A percentile compares a stretch with the other conserved stretches of the same genome.
Conservation (phyloP, 2,797 vertebrate species). For the Cheirogaleus major region DNA sequence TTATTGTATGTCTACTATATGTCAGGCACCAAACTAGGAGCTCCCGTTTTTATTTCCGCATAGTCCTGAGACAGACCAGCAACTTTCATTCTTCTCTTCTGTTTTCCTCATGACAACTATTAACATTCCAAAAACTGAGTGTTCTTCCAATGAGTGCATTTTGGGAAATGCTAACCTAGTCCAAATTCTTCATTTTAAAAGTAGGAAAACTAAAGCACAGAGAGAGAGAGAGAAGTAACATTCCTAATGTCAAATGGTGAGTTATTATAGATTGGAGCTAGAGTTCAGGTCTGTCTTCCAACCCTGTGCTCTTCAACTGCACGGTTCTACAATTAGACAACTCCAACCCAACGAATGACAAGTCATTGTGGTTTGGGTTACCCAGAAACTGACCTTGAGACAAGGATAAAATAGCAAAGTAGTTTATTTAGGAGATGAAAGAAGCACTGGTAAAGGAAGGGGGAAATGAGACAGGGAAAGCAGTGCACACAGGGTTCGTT, state of each 20-base stretch:
- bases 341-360: neutral
- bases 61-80: neutral
- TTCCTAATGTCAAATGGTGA: neutral
- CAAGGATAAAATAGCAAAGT: neutral
- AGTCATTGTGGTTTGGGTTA: neutral
- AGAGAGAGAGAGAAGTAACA: neutral
- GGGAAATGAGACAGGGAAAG: neutral
- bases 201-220: neutral
- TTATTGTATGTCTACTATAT: neutral
- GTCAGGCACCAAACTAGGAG: neutral
- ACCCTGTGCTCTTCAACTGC: neutral
- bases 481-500: neutral
- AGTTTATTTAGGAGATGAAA: neutral
- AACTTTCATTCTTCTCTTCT: neutral
- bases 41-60: neutral
- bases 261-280: neutral
- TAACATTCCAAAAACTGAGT: neutral
- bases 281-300: neutral
- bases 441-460: neutral
- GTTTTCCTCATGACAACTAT: neutral
- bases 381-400: neutral
- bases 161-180: neutral
- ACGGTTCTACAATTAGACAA: neutral
- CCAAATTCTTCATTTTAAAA: neutral
- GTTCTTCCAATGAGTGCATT: neutral